A percentile compares a stretch with the other conserved stretches of the same genome.
phyloP scores from a whole-genome alignment of 2,113 vertebrate species.

The Athene noctua region DNA sequence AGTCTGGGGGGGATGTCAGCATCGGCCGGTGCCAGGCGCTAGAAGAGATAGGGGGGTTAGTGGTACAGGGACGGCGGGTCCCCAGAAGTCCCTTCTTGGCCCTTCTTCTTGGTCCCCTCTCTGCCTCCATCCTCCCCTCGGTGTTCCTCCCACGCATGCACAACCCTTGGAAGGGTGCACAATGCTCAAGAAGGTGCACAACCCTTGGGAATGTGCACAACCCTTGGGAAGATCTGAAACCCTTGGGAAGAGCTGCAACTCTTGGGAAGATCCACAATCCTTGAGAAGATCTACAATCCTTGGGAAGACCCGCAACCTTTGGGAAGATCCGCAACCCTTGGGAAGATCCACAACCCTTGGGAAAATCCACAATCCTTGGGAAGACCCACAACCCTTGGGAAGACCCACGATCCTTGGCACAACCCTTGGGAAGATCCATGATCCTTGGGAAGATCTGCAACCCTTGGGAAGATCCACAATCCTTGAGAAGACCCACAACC shows the following conservation, averaged over 20 bases:
- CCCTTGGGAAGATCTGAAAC: background rate
- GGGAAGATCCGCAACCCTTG: background rate
- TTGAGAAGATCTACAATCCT: background rate
- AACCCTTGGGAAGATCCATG: too few relatives aligned
- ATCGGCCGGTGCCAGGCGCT: background rate
- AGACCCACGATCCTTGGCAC: too few relatives aligned
- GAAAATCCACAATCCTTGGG: background rate
- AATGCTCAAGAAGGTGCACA: background rate
- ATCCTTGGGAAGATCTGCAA: background rate
- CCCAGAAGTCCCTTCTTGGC: background rate
- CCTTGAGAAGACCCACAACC: too few relatives aligned
- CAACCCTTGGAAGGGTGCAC: background rate
- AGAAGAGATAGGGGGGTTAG: slow-evolving; percentile 38
- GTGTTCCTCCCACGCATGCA: background rate
- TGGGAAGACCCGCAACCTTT: background rate
- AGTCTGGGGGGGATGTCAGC: background rate
- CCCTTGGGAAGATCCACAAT: background rate
- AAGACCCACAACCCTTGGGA: accelerated
- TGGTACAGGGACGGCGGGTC: accelerated
- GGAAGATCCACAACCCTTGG: background rate
- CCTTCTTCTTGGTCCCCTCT: background rate
- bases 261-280: background rate
- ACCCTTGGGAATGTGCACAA: background rate
- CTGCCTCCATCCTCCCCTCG: background rate
- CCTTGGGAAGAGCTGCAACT: accelerated